Base-by-base conservation (phyloP, 1,140 invertebrate species). In the Rhyacophila brunnea region DNA sequence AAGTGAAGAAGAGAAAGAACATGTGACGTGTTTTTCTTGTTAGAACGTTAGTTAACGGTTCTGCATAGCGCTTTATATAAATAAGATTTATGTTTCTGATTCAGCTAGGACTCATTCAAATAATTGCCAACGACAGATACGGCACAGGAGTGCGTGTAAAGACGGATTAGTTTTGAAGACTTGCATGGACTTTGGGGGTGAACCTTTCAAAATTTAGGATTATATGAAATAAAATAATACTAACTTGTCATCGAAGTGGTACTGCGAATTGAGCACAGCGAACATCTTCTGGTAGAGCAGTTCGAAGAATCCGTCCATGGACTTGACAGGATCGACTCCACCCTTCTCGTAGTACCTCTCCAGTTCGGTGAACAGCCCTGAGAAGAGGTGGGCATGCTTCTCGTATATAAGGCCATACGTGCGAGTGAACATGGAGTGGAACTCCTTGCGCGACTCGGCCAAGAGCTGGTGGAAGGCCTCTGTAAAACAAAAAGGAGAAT, bases 251-350 rank as follows among this genome's bases (percentile, higher is more conserved):
- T 93, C 87, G 68, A 97, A 95, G 40, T 80, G 80, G 70, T 96
- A 96, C 71, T 95, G 92, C 3, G 86, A 82, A 74, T 98, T 98
- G 57, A 98, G 79, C 18, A 98, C 93, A 0, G 86, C 89, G 76
- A 98, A 98, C 94, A 99, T 98, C 71, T 92, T 93, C 74, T 95
- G 89, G 71, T 98, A 95, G 0, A 98, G 84, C 3, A 87, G 89
- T 47, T 85, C 87, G 79, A 98, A 99, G 80, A 99, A 99, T 53
- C 85, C 85, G 65, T 98, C 91, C 87, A 98, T 88, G 14, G 91
- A 88, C 13, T 88, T 86, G 32, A 88, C 83, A 9, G 98, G 83
- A 71, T 95, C 87, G 7, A 91, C 84, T 66, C 87, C 80, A 13
- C 93, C 93, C 59, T 85, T 86, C 1, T 82, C 80, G 78, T 96